These are phyloP conservation scores for Psittacara wagleri DNA, from an alignment of 2,113 vertebrate species.

Conservation along the genomic window DNA sequence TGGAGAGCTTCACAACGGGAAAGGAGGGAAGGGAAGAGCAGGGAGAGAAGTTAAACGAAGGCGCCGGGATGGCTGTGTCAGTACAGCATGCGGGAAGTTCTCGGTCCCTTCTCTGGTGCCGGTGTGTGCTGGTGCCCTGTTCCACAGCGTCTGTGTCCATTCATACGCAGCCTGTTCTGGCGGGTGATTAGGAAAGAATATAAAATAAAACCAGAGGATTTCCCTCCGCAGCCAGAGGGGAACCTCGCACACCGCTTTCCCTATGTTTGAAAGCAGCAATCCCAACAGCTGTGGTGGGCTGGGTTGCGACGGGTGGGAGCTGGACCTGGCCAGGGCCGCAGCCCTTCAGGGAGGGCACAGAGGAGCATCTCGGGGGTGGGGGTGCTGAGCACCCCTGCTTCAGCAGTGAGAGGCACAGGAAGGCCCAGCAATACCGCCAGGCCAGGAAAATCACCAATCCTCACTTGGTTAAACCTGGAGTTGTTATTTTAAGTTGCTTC, in stretches of 20 bases:
- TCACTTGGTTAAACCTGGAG: neutral
- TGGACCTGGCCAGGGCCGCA: neutral
- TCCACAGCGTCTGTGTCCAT: neutral
- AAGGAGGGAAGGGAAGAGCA: fast-evolving
- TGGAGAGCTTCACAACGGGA: neutral
- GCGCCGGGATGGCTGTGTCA: neutral
- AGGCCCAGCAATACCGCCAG: fast-evolving
- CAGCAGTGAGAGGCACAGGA: neutral
- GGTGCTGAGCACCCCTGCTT: fast-evolving
- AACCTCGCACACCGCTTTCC: neutral
- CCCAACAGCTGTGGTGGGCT: fast-evolving
- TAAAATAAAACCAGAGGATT: neutral
- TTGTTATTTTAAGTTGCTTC: neutral
- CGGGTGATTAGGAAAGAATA: neutral
- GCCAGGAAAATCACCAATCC: neutral
- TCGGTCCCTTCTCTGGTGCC: neutral
- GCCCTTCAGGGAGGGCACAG: neutral
- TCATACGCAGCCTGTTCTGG: neutral
- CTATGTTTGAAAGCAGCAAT: neutral
- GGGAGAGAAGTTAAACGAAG: neutral
- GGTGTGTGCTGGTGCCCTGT: fast-evolving
- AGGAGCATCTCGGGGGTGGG: neutral
- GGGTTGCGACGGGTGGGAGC: fast-evolving
- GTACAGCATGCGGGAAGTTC: neutral
- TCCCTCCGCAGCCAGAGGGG: neutral